Base-by-base conservation (phyloP, 2,797 vertebrate species). In the Rhinatrema bivittatum region DNA sequence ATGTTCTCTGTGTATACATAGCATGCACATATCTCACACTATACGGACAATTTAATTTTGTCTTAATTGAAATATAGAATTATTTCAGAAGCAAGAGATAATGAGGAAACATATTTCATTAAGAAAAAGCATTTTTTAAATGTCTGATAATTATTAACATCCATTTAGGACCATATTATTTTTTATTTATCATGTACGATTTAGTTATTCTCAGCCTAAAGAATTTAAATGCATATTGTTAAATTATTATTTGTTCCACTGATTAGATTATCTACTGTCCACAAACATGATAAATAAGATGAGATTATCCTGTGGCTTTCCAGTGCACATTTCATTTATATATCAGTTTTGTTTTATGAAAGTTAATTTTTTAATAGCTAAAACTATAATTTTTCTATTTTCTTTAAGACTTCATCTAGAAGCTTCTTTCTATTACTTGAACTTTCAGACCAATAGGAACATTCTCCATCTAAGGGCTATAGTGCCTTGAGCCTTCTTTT, bases 211-310 rank as follows among this genome's bases (percentile, higher is more conserved):
- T 25, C 36, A 39, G 29, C 18, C 16, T 46, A 50, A 34, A 14
- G 15, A 39, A 54, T 25, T 32, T 29, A 41, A 47, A 49, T 36
- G 5, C 1, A 9, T 32, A 16, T 6, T 62, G 33, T 40, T 21
- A 9, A 32, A 5, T 5, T 16, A 3, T 29, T 42, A 5, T 29
- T 52, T 32, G 22, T 16, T 11, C 25, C 36, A 13, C 27, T 50
- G 33, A 24, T 50, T 43, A 46, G 35, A 34, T 35, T 29, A 43
- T 31, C 19, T 23, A 9, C 45, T 55, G 39, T 43, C 15, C 13
- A 36, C 17, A 46, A 41, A 12, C 15, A 36, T 11, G 11, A 37
- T 11, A 9, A 8, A 13, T 10, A 40, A 22, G 14, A 35, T 32
- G 16, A 42, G 52, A 16, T 20, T 23, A 9, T 34, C 4, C 7